A percentile compares a stretch with the other conserved stretches of the same genome.
Conservation (phyloP, 1,140 invertebrate genomes). For the Drosophila biarmipes region DNA sequence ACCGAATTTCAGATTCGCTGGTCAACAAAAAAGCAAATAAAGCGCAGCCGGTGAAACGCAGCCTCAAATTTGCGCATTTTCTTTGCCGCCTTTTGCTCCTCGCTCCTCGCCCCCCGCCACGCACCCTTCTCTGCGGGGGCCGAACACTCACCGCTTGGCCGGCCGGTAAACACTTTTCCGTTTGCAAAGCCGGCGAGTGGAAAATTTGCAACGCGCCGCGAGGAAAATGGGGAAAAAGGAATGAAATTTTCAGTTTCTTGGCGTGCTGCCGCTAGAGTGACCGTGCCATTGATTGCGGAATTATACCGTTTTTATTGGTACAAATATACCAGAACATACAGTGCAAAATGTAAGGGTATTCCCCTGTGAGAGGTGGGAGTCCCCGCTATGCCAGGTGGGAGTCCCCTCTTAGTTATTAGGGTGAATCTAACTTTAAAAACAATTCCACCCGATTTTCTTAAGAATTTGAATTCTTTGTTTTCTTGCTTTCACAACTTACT, state of each 20-base stretch:
- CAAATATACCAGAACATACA: not conserved
- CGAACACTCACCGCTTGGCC: conserved; percentile 19
- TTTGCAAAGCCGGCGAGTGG: not conserved
- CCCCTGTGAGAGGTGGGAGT: too few relatives aligned
- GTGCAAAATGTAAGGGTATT: too few relatives aligned
- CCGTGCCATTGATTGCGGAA: not conserved
- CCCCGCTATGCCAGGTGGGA: too few relatives aligned
- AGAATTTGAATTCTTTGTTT: too few relatives aligned
- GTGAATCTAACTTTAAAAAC: too few relatives aligned
- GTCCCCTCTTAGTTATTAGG: too few relatives aligned
- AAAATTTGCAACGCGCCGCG: not conserved
- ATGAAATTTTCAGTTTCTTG: conserved; percentile 16
- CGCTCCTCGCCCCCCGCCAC: not conserved
- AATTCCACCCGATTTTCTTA: too few relatives aligned
- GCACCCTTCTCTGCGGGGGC: too few relatives aligned
- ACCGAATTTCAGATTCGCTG: too few relatives aligned
- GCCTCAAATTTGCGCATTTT: conserved; percentile 4
- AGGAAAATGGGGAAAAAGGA: not conserved
- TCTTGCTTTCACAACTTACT: too few relatives aligned
- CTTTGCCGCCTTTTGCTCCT: not conserved
- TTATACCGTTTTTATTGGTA: not conserved
- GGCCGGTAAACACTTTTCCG: not conserved
- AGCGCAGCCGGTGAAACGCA: conserved; percentile 1
- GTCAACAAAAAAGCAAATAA: not conserved
- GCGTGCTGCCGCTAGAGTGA: conserved; percentile 13